Evolutionary conservation across 2,888 invertebrate species (phyloP), one percentile per base, ranked within the genome.

Genomic region (Lagria hirta): DNA sequence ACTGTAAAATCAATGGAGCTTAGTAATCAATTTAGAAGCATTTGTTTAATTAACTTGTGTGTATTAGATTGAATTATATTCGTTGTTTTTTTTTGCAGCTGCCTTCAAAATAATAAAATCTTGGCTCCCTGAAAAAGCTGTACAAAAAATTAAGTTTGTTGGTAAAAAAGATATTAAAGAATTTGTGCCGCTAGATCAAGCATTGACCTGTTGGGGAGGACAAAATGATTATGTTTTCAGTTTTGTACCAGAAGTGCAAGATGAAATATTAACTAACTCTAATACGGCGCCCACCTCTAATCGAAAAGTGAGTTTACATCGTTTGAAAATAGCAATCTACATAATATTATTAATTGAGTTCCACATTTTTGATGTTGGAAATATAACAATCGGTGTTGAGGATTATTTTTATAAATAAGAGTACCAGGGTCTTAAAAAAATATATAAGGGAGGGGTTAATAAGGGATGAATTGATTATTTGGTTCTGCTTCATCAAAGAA

Each of bases 31-130:
- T n/a, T n/a, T n/a, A n/a, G n/a, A n/a, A n/a, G n/a, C 37, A 11
- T 16, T 16, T 18, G 28, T 14, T 28, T 40, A 21, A 38, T 16
- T 13, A 17, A 12, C 10, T 17, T 17, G 18, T 8, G 33, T 30
- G 28, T 34, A n/a, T n/a, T n/a, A n/a, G n/a, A n/a, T n/a, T n/a
- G n/a, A n/a, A n/a, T n/a, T n/a, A n/a, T n/a, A n/a, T n/a, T n/a
- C n/a, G n/a, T n/a, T n/a, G n/a, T n/a, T n/a, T 36, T 45, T 46
- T 43, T 38, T 74, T 74, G 47, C 62, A 87, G 91, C 95, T 51
- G 90, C 90, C 1, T 95, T 95, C 72, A 93, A 88, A 73, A 80
- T 96, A 24, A 86, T 96, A 4, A 95, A 93, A 71, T 76, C 83
- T 0, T 79, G 93, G 75, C 69, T 97, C 36, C 94, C 93, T 2